Evolutionary conservation across 1,140 invertebrate genomes (phyloP).

Genomic region (Ceratina japonica): DNA sequence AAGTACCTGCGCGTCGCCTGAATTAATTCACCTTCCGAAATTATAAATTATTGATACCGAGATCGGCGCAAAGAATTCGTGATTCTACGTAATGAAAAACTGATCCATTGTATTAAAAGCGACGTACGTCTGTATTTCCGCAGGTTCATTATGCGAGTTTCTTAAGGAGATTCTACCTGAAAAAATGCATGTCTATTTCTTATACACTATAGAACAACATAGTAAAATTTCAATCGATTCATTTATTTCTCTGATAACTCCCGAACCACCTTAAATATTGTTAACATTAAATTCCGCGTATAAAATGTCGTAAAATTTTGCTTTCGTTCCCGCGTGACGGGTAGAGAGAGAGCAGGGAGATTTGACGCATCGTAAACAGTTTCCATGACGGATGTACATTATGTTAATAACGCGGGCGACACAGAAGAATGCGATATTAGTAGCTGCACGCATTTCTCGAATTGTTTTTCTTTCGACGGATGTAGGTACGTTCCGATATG

Average conservation of each 20-base stretch:
- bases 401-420: slow-evolving; percentile 17
- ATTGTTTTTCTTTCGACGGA: neutral
- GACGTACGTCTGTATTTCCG: too few species aligned
- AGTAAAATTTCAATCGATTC: too few species aligned
- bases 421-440: slow-evolving; percentile 2
- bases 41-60: too few species aligned
- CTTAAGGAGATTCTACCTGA: too few species aligned
- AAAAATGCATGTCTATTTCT: too few species aligned
- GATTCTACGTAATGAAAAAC: too few species aligned
- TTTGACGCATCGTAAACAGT: slow-evolving; percentile 2
- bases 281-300: neutral
- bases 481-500: neutral
- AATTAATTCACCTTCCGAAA: neutral
- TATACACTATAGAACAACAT: too few species aligned
- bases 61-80: too few species aligned
- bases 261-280: too few species aligned
- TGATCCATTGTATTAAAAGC: too few species aligned
- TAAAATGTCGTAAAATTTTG: neutral
- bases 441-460: neutral
- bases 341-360: neutral
- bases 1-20: neutral
- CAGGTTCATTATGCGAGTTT: too few species aligned
- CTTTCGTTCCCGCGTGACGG: neutral
- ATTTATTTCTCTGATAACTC: too few species aligned
- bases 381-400: slow-evolving; percentile 8